Base-by-base conservation (phyloP, 2,888 invertebrate genomes). In the Ashinkailepas kermadecensis region DNA sequence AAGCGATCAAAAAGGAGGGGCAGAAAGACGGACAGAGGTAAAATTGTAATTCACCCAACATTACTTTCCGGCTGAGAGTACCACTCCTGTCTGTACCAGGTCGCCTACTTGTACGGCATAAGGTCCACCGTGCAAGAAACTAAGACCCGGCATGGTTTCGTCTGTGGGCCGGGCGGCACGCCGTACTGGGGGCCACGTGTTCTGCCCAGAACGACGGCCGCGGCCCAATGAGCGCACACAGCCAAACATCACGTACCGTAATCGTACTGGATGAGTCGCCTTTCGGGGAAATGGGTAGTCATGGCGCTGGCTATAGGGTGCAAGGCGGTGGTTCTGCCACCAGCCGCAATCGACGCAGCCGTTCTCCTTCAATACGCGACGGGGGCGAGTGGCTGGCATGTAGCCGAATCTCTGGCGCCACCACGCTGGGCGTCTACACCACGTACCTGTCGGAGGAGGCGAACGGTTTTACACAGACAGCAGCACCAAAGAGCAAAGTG, bases 241-340 rank as follows among this genome's bases (percentile, higher is more conserved):
- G 3, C 39, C 11, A 25, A n/a, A 12, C 13, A 59, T 21, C 59
- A 87, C 90, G 87, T 87, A 89, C 97, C 99, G 89, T 99, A 99
- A 89, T 99, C 99, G 88, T 98, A 99, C 88, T 99, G 98, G 87
- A 99, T 97, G 81, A 99, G 91, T 82, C 97, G 90, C n/a, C 96
- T 93, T 89, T 99, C 99, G 25, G 99, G 99, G 89, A 99, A 99
- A 88, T 95, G 95, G 4, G 97, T 96, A 83, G 91, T 91, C 92
- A 93, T 94, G 1, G 93, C 92, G 81, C 93, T 92, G 59, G 92
- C 91, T 83, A 96, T 91, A 64, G 92, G 93, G 91, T 96, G 96
- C 82, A 96, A 88, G 84, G 92, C 88, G 1, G 90, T 89, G 94
- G 86, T 79, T 91, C 87, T 62, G 88, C 88, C 70, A 90, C 89